phyloP scores from a whole-genome alignment of 2,113 vertebrate genomes.

The Corythaixoides concolor region DNA sequence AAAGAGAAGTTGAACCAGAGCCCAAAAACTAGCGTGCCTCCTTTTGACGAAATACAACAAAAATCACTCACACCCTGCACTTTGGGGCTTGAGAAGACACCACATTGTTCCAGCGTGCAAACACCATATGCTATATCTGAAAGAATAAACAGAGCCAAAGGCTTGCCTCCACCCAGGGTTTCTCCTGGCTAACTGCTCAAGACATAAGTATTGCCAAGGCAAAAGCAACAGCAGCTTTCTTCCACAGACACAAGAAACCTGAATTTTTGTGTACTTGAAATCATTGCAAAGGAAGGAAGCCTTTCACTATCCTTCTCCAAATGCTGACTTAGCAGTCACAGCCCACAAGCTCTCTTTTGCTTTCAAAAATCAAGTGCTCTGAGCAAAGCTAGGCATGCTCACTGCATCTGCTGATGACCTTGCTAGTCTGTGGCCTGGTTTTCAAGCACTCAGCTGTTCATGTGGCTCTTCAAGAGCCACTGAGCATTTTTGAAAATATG shows the following conservation, averaged over 20 bases:
- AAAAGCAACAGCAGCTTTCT: not conserved
- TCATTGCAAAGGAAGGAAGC: not conserved
- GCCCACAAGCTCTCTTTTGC: not conserved
- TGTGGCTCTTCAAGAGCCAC: not conserved
- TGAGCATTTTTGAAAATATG: not conserved
- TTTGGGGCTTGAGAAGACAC: not conserved
- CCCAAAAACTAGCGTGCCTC: not conserved
- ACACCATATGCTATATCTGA: not conserved
- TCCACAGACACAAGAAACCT: not conserved
- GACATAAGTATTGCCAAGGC: not conserved
- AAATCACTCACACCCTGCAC: not conserved
- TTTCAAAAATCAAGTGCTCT: not conserved
- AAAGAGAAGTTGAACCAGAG: not conserved
- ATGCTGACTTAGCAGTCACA: constrained; percentile 35
- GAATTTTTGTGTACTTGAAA: not conserved
- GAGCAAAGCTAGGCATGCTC: not conserved
- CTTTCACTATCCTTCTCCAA: not conserved
- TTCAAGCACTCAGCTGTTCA: not conserved
- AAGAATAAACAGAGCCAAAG: not conserved
- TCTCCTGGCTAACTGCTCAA: not conserved
- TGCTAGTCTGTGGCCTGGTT: not conserved
- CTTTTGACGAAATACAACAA: not conserved
- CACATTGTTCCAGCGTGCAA: not conserved
- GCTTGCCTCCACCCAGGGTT: not conserved
- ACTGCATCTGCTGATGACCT: not conserved